Evolutionary conservation across 1,140 invertebrate genomes (phyloP).

Genomic region (Monomorium pharaonis): DNA sequence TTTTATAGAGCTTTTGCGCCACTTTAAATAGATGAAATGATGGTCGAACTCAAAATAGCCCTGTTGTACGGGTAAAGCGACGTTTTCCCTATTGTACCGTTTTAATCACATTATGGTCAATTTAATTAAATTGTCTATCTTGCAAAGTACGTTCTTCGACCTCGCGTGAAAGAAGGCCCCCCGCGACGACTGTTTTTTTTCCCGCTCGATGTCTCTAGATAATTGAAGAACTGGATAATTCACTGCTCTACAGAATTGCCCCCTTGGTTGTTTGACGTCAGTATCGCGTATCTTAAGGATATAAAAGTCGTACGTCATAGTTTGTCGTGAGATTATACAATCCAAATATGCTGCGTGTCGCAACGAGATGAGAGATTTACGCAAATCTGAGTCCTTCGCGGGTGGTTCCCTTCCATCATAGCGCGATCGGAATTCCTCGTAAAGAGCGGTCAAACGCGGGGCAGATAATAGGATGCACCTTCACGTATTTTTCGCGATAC

Average conservation of each 20-base stretch:
- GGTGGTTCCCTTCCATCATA: slow-evolving; percentile 9
- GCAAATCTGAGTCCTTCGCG: background rate
- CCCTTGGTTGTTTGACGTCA: slow-evolving; percentile 29
- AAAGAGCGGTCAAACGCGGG: background rate
- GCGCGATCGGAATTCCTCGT: background rate
- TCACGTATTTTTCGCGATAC: no score
- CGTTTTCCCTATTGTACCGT: no score
- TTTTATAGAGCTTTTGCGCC: no score
- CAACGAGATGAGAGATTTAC: background rate
- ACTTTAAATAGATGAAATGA: no score
- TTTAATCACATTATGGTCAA: no score
- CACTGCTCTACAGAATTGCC: background rate
- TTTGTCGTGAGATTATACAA: slow-evolving; percentile 4
- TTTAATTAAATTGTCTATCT: background rate
- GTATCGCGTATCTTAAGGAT: background rate
- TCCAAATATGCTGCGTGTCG: background rate
- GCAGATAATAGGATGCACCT: no score
- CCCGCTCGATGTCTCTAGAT: background rate
- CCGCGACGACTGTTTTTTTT: background rate
- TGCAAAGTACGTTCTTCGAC: background rate
- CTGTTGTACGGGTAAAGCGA: no score
- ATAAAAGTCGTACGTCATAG: slow-evolving; percentile 24
- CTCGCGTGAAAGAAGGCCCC: background rate
- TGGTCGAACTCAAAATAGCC: no score
- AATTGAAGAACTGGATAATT: slow-evolving; percentile 4